These are phyloP conservation scores for Eilema griseolum DNA, from an alignment of 2,888 invertebrate genomes.

Conservation along the genomic window DNA sequence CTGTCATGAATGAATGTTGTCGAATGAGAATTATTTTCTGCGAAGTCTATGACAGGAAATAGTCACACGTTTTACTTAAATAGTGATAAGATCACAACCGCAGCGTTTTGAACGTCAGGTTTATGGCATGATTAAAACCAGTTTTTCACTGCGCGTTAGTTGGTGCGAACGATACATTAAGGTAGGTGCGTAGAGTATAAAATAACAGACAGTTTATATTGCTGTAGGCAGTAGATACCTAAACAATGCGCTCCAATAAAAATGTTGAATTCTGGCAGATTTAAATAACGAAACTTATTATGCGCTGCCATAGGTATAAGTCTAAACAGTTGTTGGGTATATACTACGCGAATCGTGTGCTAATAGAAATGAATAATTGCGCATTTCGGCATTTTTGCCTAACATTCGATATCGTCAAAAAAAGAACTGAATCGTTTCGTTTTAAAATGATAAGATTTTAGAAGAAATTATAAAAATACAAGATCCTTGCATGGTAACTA, in stretches of 20 bases:
- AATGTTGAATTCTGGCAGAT: too few relatives aligned
- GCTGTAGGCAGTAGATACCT: not conserved
- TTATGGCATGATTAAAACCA: conserved; percentile 21
- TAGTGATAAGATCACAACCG: conserved; percentile 9
- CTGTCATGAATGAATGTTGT: too few relatives aligned
- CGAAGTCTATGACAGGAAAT: not conserved
- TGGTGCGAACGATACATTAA: conserved; percentile 51
- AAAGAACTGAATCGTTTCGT: too few relatives aligned
- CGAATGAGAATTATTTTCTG: too few relatives aligned
- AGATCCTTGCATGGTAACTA: too few relatives aligned
- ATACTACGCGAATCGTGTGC: not conserved
- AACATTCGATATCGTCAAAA: not conserved
- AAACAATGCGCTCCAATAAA: not conserved
- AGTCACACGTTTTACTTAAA: not conserved
- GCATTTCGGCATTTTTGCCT: not conserved
- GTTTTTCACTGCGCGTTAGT: conserved; percentile 46
- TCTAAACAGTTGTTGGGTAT: too few relatives aligned
- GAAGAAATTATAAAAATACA: too few relatives aligned
- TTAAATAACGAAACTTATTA: not conserved
- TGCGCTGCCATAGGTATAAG: not conserved
- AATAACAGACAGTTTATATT: conserved; percentile 8
- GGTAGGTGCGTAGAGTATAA: conserved; percentile 26
- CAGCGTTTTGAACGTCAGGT: conserved; percentile 34
- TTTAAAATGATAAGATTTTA: too few relatives aligned
- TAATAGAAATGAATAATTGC: not conserved